Percentiles rank a stretch among this genome's conserved stretches.
phyloP scores from a whole-genome alignment of 2,888 invertebrate genomes.

The Agriopis marginaria region DNA sequence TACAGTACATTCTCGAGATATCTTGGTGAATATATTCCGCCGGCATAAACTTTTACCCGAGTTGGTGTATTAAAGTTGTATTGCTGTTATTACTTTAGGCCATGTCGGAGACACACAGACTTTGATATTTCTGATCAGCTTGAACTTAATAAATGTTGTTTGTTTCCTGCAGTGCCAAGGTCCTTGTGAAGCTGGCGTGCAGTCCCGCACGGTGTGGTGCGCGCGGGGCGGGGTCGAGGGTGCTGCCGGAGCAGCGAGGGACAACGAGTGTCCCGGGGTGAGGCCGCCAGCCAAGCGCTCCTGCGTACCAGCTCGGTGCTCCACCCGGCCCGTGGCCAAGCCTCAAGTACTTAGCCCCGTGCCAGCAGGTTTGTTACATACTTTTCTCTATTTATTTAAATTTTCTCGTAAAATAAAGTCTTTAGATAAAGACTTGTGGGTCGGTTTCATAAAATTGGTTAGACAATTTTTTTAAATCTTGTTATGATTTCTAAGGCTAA shows the following conservation, averaged over 20 bases:
- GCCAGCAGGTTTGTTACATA: constrained; percentile 57
- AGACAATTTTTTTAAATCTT: too few species aligned
- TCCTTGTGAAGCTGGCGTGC: constrained; percentile 81
- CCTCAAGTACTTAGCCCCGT: constrained; percentile 60
- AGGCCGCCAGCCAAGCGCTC: constrained; percentile 76
- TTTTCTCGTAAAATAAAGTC: neutral
- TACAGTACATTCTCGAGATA: too few species aligned
- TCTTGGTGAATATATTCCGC: too few species aligned
- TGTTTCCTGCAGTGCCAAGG: constrained; percentile 69
- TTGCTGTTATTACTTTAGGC: too few species aligned
- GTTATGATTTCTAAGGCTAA: too few species aligned
- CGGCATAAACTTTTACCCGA: too few species aligned
- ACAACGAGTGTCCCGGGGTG: constrained; percentile 77
- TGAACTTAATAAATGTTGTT: too few species aligned
- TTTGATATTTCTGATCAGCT: too few species aligned
- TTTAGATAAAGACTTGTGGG: neutral
- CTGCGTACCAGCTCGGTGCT: constrained; percentile 74
- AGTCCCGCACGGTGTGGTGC: constrained; percentile 85
- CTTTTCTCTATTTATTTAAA: neutral
- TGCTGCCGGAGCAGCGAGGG: constrained; percentile 69
- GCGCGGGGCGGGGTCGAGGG: constrained; percentile 75
- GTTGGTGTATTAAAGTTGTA: too few species aligned
- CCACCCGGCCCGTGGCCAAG: constrained; percentile 63
- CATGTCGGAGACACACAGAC: too few species aligned
- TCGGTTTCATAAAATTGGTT: too few species aligned